Base-by-base conservation (phyloP, 2,888 invertebrate genomes). In the Cantharis nigra region DNA sequence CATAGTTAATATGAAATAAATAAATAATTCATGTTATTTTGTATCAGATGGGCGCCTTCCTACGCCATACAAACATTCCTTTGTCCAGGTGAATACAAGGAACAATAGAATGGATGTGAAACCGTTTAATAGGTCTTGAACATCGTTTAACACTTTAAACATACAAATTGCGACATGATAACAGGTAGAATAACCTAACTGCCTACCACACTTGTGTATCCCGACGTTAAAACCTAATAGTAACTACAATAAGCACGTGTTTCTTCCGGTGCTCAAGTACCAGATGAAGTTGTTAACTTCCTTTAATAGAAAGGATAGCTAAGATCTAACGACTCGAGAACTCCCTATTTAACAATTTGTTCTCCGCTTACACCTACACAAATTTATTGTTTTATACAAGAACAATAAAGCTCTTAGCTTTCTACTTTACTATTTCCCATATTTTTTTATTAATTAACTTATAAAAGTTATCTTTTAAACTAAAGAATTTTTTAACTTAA, bases 81-180 rank as follows among this genome's bases (percentile, higher is more conserved):
- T 75, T 79, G 77, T 77, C 77, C 77, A 77, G 77, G 79, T 79
- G 79, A 73, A 73, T 75, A 69, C 30, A 63, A 67, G 72, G 71
- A 79, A 79, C 79, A 79, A 79, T 77, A 74, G 77, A 79, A 76
- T 77, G 77, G 75, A 79, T 77, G 79, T 73, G 79, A 75, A 71
- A 75, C 77, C 74, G 71, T 75, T 79, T 75, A 79, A 77, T 75
- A 79, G 75, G 76, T 72, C 69, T 77, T 73, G 75, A 79, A 79
- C 79, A 79, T 75, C 77, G 77, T 77, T 79, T 79, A 79, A 77
- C 79, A 77, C 79, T 79, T 79, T 77, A 76, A 74, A 72, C 74
- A 73, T 77, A 79, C 79, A 79, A 79, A 79, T 79, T 79, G 79
- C 79, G 74, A 74, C 74, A 74, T 77, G 74, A 76, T 74, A 76